Evolutionary conservation across 1,140 invertebrate species (phyloP), one percentile per base, ranked within the genome.

Genomic region (Polyergus mexicanus): DNA sequence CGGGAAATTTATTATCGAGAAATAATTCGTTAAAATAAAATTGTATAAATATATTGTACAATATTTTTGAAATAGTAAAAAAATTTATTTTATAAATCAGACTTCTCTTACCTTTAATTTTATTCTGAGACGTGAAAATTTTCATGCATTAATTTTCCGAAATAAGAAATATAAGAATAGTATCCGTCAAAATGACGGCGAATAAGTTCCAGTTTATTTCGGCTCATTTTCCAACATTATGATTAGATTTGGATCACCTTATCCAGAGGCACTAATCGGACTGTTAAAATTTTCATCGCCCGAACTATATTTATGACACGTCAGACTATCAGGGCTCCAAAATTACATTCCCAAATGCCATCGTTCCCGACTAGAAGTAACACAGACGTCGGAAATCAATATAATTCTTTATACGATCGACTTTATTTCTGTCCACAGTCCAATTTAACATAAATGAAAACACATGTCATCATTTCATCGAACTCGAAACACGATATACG

Each of bases 221-320:
- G 54, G 41, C 54, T 60, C 68, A 47, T 60, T 83, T 74, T 83
- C 78, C 25, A 41, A 74, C 41, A 83, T 83, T 83, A 74, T 83
- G 25, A 13, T 25, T 69, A 41, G 68, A 72, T 83, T 74, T 81
- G 66, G 51, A 72, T 44, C 51, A 32, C 35, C 78, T 72, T 81
- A 81, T 74, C 54, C 54, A 74, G 25, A 60, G 44, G 68, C 35
- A 83, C 78, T 83, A 83, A 83, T 72, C 56, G 78, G 74, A 19
- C 38, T 32, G 51, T 83, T 83, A 83, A 83, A 83, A 83, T 83
- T 83, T 83, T 74, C 19, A 83, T 74, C 66, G 68, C 54, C n/a
- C 56, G n/a, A 38, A 62, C 78, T 83, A 83, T 83, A 83, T 83
- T 83, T 83, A 62, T 83, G 78, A 83, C 78, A 74, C 38, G 68